Evolutionary conservation across 2,888 invertebrate genomes (phyloP).

Genomic region (Camponotus fellah): DNA sequence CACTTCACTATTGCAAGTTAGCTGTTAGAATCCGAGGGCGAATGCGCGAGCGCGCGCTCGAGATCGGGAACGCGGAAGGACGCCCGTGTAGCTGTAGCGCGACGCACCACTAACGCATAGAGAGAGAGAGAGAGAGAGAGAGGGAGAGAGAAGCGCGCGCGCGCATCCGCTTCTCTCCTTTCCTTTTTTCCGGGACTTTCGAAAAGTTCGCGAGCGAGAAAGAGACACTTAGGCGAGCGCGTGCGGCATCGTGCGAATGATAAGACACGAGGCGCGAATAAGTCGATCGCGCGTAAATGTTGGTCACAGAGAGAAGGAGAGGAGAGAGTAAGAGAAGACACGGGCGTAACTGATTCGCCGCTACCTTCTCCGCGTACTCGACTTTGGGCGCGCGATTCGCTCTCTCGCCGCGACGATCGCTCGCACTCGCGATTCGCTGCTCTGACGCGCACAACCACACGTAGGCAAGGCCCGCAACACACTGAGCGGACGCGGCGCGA

Average conservation of each 20-base stretch:
- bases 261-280: not conserved
- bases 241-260: conserved; percentile 2
- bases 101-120: conserved; percentile 59
- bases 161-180: not conserved
- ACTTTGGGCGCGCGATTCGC: not conserved
- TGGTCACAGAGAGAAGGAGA: too few species aligned
- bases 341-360: not conserved
- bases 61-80: conserved; percentile 70
- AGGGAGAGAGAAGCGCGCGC: not conserved
- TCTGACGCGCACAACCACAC: conserved; percentile 65
- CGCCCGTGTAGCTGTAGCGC: conserved; percentile 63
- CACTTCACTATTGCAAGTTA: conserved; percentile 10
- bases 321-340: not conserved
- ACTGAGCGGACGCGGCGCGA: conserved; percentile 81
- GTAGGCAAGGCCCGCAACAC: conserved; percentile 78
- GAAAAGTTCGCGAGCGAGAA: conserved; percentile 2
- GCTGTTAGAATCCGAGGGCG: conserved; percentile 1
- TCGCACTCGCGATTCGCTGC: conserved; percentile 6
- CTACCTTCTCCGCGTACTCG: not conserved
- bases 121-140: not conserved
- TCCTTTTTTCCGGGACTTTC: conserved; percentile 24
- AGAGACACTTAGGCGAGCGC: not conserved
- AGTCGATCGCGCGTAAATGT: not conserved
- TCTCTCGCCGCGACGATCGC: conserved; percentile 3
- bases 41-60: conserved; percentile 28